Conservation (phyloP, 2,888 invertebrate genomes). For the Didymodactylos carnosus region DNA sequence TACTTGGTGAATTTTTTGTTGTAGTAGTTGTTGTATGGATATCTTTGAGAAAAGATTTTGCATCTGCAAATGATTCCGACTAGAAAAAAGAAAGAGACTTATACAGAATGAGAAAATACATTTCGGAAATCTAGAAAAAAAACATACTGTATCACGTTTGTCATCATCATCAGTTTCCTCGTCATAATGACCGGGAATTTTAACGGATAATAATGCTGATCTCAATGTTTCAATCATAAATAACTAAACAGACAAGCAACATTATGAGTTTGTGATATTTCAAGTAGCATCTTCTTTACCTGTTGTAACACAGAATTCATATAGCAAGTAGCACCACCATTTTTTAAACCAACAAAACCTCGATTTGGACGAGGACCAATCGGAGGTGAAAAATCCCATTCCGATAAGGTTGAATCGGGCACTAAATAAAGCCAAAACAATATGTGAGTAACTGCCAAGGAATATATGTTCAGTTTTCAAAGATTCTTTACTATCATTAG, state of each 20-base stretch:
- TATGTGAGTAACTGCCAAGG: too few species aligned
- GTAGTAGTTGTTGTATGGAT: neutral
- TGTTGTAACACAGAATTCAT: constrained; percentile 97
- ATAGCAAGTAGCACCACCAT: constrained; percentile 94
- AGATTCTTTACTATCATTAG: too few species aligned
- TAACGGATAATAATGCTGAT: constrained; percentile 50
- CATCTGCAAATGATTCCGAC: neutral
- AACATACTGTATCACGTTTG: neutral
- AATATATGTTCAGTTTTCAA: too few species aligned
- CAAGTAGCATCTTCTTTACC: too few species aligned
- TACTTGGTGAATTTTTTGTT: too few species aligned
- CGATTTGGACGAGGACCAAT: constrained; percentile 45
- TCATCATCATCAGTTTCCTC: constrained; percentile 2
- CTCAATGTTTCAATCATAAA: constrained; percentile 47
- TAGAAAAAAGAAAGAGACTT: neutral
- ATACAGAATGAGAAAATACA: neutral
- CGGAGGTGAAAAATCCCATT: constrained; percentile 90
- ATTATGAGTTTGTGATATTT: too few species aligned
- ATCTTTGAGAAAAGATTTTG: neutral
- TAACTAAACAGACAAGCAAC: too few species aligned
- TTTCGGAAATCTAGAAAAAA: neutral
- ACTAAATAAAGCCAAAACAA: constrained; percentile 29
- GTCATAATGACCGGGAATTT: neutral
- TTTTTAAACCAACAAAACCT: constrained; percentile 87
- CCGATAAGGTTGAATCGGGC: constrained; percentile 52